These are phyloP conservation scores for Sebastes matsubarae DNA, from an alignment of 2,797 vertebrate genomes.

Conservation along the genomic window DNA sequence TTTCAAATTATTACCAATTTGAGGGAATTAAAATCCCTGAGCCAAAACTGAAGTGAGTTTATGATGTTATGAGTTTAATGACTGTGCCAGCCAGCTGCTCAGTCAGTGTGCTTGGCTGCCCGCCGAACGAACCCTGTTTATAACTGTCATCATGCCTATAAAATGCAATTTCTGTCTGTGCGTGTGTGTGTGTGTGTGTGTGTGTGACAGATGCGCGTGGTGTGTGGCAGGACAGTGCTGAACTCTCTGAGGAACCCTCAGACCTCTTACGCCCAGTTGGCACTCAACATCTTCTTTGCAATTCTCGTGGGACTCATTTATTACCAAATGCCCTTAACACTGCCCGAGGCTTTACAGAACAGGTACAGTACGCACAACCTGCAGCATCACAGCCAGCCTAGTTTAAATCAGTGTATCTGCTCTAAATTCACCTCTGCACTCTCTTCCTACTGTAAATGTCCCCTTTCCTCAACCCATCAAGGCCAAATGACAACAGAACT, in stretches of 20 bases:
- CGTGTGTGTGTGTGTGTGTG: conserved; percentile 18
- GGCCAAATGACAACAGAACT: background rate
- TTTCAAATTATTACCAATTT: background rate
- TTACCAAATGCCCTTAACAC: conserved; percentile 80
- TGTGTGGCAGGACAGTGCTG: conserved; percentile 75
- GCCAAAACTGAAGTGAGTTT: conserved; percentile 1
- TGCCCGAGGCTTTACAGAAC: conserved; percentile 84
- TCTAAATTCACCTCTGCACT: background rate
- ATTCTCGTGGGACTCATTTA: conserved; percentile 86
- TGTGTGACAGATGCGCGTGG: conserved; percentile 75
- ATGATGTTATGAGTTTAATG: conserved; percentile 18
- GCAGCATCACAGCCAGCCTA: background rate
- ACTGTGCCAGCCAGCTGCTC: background rate
- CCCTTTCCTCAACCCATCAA: background rate
- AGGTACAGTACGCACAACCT: conserved; percentile 55
- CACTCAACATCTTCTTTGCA: conserved; percentile 80
- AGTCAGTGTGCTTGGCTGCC: conserved; percentile 5
- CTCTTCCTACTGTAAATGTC: background rate
- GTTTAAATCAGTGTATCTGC: background rate
- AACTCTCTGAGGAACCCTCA: conserved; percentile 85
- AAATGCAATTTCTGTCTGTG: background rate
- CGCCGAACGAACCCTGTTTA: conserved; percentile 29
- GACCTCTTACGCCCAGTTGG: conserved; percentile 84
- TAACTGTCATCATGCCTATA: conserved; percentile 11
- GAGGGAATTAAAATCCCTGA: background rate